Percentiles rank a stretch among this genome's conserved stretches.
phyloP scores from a whole-genome alignment of 2,888 invertebrate species.

The Synergus umbraculus region DNA sequence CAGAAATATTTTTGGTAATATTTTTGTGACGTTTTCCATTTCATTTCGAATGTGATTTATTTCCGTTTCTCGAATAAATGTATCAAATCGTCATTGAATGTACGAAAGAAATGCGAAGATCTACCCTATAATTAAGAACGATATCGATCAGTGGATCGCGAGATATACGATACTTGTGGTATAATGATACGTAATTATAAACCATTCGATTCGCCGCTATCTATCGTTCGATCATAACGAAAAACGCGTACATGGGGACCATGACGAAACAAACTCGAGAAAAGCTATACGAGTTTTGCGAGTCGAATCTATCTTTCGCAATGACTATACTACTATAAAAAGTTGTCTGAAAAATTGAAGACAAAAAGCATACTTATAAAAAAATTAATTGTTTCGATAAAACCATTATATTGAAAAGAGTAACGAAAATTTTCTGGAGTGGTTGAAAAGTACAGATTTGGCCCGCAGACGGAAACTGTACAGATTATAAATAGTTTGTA shows the following conservation, averaged over 20 bases:
- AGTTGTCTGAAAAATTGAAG: neutral
- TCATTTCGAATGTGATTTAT: neutral
- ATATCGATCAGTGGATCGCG: slow-evolving; percentile 8
- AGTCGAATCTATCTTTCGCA: neutral
- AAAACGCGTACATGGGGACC: slow-evolving; percentile 13
- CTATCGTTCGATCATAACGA: slow-evolving; percentile 1
- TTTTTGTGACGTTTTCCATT: neutral
- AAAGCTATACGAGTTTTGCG: slow-evolving; percentile 2
- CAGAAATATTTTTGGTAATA: neutral
- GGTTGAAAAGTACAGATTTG: neutral
- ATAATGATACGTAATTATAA: slow-evolving; percentile 14
- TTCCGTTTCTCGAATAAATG: neutral
- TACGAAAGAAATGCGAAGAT: slow-evolving; percentile 9
- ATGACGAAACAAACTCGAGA: slow-evolving; percentile 14
- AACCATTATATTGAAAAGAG: neutral
- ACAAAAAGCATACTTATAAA: neutral
- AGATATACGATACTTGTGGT: neutral
- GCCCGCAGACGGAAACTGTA: neutral
- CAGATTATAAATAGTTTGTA: neutral
- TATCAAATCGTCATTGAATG: slow-evolving; percentile 3
- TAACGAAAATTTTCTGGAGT: neutral
- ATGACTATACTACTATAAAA: neutral
- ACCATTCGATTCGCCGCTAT: slow-evolving; percentile 16
- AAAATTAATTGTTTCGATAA: slow-evolving; percentile 5
- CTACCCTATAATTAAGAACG: neutral